Evolutionary conservation across 1,140 invertebrate genomes (phyloP).

Genomic region (Drosophila kanapiae): DNA sequence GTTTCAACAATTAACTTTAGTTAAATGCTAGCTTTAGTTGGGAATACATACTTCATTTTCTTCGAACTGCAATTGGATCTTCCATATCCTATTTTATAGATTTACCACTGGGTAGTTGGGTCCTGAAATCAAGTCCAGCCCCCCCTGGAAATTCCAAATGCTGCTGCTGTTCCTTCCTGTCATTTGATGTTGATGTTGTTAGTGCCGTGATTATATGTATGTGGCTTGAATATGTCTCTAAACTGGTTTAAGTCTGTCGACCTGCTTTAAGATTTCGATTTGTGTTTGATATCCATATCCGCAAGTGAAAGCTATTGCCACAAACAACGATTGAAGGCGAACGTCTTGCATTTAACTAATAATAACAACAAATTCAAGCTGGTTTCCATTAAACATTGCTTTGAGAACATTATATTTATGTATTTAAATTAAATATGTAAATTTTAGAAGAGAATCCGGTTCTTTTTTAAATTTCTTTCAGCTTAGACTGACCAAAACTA

Average conservation of each 20-base stretch:
- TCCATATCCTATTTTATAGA: background rate
- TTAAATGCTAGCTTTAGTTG: no score
- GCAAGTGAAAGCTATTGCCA: constrained; percentile 26
- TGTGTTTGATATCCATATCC: constrained; percentile 8
- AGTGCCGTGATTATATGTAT: constrained; percentile 37
- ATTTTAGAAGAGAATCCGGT: no score
- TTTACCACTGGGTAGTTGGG: constrained; percentile 25
- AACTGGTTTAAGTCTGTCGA: constrained; percentile 60
- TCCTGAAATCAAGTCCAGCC: constrained; percentile 1
- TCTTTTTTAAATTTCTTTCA: no score
- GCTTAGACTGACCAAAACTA: no score
- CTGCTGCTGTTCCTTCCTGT: constrained; percentile 11
- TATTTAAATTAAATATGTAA: no score
- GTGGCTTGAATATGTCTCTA: constrained; percentile 33
- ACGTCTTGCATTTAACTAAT: constrained; percentile 4
- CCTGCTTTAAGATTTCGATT: constrained; percentile 21
- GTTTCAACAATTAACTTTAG: no score
- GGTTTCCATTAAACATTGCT: background rate
- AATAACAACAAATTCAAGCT: background rate
- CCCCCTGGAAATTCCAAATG: background rate
- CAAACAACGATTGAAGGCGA: constrained; percentile 5
- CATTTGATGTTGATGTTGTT: constrained; percentile 7
- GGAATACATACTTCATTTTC: no score
- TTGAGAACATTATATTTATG: background rate
- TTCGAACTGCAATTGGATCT: no score